phyloP scores from a whole-genome alignment of 2,888 invertebrate species.

The Osmoderma eremita region DNA sequence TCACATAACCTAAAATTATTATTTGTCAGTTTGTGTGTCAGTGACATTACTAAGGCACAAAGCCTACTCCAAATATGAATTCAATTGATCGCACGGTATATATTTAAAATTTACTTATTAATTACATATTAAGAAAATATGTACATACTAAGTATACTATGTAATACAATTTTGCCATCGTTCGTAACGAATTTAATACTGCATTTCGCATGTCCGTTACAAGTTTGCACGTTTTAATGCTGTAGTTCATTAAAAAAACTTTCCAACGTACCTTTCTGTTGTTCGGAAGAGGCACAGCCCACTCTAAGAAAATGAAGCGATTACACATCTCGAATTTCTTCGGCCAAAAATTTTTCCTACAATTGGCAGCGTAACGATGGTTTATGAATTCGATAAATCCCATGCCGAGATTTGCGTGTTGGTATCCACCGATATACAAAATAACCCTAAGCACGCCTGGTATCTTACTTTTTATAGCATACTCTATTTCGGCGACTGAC shows the following conservation, averaged over 20 bases:
- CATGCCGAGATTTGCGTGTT: conserved; percentile 4
- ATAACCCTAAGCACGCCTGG: conserved; percentile 9
- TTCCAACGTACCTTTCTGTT: conserved; percentile 14
- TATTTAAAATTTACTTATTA: background rate
- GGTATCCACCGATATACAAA: background rate
- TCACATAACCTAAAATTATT: background rate
- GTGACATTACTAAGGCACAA: background rate
- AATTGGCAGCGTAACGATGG: conserved; percentile 44
- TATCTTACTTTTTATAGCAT: conserved; percentile 30
- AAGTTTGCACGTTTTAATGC: too few species aligned
- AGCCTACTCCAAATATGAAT: background rate
- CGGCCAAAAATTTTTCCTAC: conserved; percentile 19
- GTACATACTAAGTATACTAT: background rate
- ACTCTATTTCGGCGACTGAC: conserved; percentile 30
- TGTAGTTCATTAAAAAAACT: background rate
- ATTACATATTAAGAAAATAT: background rate
- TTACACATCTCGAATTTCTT: conserved; percentile 6
- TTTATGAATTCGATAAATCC: conserved; percentile 48
- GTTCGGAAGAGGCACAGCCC: conserved; percentile 22
- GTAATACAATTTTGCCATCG: background rate
- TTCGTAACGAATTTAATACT: background rate
- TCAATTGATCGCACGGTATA: background rate
- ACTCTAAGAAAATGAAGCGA: conserved; percentile 3
- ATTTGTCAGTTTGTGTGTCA: background rate
- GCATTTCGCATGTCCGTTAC: too few species aligned